A percentile compares a stretch with the other conserved stretches of the same genome.
phyloP scores from a whole-genome alignment of 2,113 vertebrate species.

The Phylloscopus trochilus region DNA sequence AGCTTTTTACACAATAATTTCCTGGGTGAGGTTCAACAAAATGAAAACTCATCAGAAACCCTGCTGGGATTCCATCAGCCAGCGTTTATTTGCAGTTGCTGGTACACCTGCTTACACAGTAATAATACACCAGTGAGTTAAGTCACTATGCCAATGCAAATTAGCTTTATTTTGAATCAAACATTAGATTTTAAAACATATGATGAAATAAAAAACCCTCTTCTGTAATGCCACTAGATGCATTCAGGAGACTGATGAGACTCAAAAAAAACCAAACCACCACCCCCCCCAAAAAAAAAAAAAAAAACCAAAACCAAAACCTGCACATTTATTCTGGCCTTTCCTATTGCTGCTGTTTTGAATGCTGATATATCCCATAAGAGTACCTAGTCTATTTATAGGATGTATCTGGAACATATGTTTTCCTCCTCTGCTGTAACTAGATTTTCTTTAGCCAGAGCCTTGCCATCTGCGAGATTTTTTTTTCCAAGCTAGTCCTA shows the following conservation, averaged over 20 bases:
- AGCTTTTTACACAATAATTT: conserved; percentile 76
- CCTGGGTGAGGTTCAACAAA: conserved; percentile 76
- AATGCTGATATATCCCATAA: conserved; percentile 34
- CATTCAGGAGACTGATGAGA: not conserved
- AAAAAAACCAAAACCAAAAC: not conserved
- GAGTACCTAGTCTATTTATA: conserved; percentile 48
- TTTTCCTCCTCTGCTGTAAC: conserved; percentile 50
- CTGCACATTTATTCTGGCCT: not conserved
- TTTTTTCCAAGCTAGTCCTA: not conserved
- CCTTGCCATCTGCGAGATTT: conserved; percentile 5
- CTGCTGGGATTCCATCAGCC: conserved; percentile 81
- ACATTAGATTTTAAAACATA: conserved; percentile 51
- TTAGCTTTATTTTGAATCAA: conserved; percentile 73
- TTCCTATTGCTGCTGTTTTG: conserved; percentile 32
- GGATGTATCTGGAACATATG: conserved; percentile 53
- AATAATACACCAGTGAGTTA: conserved; percentile 77
- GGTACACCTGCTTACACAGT: conserved; percentile 79
- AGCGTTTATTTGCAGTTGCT: conserved; percentile 76
- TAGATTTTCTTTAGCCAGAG: not conserved
- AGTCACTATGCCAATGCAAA: conserved; percentile 75
- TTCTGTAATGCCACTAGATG: not conserved
- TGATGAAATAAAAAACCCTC: not conserved
- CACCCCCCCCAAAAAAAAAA: too few relatives aligned
- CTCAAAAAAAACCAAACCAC: not conserved
- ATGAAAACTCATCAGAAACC: conserved; percentile 78